phyloP scores from a whole-genome alignment of 1,140 invertebrate genomes.

The Melanaphis sacchari region DNA sequence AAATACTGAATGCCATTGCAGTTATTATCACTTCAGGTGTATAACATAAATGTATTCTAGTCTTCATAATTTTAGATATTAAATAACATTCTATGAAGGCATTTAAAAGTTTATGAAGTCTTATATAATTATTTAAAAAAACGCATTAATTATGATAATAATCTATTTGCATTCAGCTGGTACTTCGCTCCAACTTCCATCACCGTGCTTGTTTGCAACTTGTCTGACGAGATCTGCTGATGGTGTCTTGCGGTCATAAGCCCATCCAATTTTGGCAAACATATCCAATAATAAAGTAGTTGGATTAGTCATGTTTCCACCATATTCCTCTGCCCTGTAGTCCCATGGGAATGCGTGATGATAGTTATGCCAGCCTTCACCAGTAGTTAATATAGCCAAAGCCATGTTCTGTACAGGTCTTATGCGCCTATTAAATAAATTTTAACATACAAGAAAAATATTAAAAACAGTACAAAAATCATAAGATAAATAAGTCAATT shows the following conservation, averaged over 20 bases:
- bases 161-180: slow-evolving; percentile 54
- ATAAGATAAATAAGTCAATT: slow-evolving; percentile 61
- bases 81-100: slow-evolving; percentile 57
- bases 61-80: slow-evolving; percentile 49
- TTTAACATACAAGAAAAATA: slow-evolving; percentile 61
- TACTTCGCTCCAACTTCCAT: slow-evolving; percentile 66
- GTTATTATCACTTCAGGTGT: slow-evolving; percentile 40
- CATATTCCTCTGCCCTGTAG: slow-evolving; percentile 79
- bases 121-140: slow-evolving; percentile 52
- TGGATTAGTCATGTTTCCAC: slow-evolving; percentile 76
- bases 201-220: slow-evolving; percentile 70
- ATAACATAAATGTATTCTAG: slow-evolving; percentile 48
- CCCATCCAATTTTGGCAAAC: slow-evolving; percentile 69
- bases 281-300: slow-evolving; percentile 73
- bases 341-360: slow-evolving; percentile 84
- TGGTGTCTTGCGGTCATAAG: slow-evolving; percentile 71
- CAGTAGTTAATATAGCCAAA: slow-evolving; percentile 65
- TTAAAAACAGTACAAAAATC: slow-evolving; percentile 47
- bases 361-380: slow-evolving; percentile 80
- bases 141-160: slow-evolving; percentile 52
- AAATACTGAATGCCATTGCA: slow-evolving; percentile 43
- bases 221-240: slow-evolving; percentile 70
- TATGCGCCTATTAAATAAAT: slow-evolving; percentile 71
- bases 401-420: slow-evolving; percentile 67
- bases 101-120: slow-evolving; percentile 56